Evolutionary conservation across 2,888 invertebrate genomes (phyloP).

Genomic region (Miltochrista miniata): DNA sequence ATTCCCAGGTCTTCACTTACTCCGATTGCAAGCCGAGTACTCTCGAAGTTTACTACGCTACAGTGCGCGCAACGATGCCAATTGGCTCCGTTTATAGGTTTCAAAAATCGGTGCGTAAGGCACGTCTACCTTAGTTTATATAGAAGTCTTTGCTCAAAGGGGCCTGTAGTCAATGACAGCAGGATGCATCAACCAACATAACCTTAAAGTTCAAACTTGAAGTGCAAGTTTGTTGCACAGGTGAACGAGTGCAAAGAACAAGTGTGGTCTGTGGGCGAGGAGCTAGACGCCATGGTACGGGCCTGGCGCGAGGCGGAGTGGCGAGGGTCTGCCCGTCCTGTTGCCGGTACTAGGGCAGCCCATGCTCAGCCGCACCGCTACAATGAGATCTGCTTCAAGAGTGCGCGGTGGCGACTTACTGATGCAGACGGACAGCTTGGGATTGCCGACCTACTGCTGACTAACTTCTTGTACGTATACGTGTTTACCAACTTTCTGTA

Average conservation of each 20-base stretch:
- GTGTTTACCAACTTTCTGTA: slow-evolving; percentile 94
- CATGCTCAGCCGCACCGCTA: slow-evolving; percentile 89
- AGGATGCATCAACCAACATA: too few species aligned
- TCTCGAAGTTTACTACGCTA: too few species aligned
- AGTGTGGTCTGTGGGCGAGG: slow-evolving; percentile 94
- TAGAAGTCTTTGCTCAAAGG: too few species aligned
- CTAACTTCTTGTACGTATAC: slow-evolving; percentile 92
- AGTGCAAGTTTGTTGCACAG: slow-evolving; percentile 54
- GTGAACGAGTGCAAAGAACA: slow-evolving; percentile 96
- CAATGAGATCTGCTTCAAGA: slow-evolving; percentile 97
- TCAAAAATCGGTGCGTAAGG: too few species aligned
- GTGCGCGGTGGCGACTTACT: slow-evolving; percentile 98
- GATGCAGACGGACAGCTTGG: slow-evolving; percentile 99
- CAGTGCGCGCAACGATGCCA: too few species aligned
- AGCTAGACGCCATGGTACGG: slow-evolving; percentile 97
- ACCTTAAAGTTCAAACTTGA: too few species aligned
- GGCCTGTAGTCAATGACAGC: too few species aligned
- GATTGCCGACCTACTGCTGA: slow-evolving; percentile 96
- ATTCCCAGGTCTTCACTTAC: too few species aligned
- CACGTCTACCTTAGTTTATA: too few species aligned
- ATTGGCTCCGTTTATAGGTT: too few species aligned
- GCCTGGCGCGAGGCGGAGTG: slow-evolving; percentile 91
- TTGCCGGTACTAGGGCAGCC: slow-evolving; percentile 87
- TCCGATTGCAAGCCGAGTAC: too few species aligned
- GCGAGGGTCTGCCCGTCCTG: slow-evolving; percentile 86